A percentile compares a stretch with the other conserved stretches of the same genome.
These are phyloP conservation scores for Oryzias woworae DNA, from an alignment of 2,113 vertebrate species.

Conservation along the genomic window DNA sequence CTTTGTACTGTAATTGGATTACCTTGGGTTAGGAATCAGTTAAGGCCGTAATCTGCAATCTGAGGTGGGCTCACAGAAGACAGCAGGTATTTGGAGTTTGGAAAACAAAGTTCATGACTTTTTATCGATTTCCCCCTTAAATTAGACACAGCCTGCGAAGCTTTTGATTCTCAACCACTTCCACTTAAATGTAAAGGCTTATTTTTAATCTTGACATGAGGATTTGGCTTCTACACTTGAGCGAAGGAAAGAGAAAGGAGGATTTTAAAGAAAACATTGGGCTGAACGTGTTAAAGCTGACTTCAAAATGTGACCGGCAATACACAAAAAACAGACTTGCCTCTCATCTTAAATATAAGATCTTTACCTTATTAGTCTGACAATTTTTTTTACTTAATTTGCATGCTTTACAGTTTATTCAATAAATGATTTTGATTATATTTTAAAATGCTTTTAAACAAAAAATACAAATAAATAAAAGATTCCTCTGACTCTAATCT, in stretches of 20 bases:
- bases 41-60: slow-evolving; percentile 41
- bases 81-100: slow-evolving; percentile 44
- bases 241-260: too few relatives aligned
- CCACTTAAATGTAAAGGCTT: not conserved
- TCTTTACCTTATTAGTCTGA: too few relatives aligned
- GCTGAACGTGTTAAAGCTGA: too few relatives aligned
- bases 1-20: slow-evolving; percentile 17
- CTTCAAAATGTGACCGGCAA: too few relatives aligned
- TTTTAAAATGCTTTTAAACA: too few relatives aligned
- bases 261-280: too few relatives aligned
- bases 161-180: slow-evolving; percentile 1
- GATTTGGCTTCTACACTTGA: not conserved
- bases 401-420: not conserved
- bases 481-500: slow-evolving; percentile 43
- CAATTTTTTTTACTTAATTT: not conserved
- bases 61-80: slow-evolving; percentile 20
- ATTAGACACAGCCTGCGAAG: slow-evolving; percentile 19
- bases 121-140: slow-evolving; percentile 41
- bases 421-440: too few relatives aligned
- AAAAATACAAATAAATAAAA: too few relatives aligned
- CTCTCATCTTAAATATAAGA: too few relatives aligned
- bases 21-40: slow-evolving; percentile 32
- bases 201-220: not conserved
- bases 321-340: too few relatives aligned
- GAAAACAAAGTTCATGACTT: slow-evolving; percentile 55